These are phyloP conservation scores for Bungarus multicinctus DNA, from an alignment of 2,113 vertebrate species.

Conservation along the genomic window DNA sequence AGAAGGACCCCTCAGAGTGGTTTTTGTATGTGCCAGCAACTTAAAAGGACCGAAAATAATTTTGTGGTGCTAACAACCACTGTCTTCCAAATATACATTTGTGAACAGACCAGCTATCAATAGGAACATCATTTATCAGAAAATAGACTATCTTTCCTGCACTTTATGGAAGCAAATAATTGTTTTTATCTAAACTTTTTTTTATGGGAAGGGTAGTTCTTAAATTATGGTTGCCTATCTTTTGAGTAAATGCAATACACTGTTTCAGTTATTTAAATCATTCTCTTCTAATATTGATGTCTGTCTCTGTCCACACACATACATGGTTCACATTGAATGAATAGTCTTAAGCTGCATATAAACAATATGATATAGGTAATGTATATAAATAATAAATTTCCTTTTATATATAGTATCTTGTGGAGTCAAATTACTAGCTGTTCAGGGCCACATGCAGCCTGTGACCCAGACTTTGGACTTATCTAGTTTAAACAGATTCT, in stretches of 20 bases:
- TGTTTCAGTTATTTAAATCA: not conserved
- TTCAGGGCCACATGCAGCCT: not conserved
- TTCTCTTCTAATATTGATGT: not conserved
- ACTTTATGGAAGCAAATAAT: not conserved
- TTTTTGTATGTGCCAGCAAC: not conserved
- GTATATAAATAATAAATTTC: not conserved
- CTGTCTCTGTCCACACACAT: not conserved
- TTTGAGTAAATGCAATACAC: not conserved
- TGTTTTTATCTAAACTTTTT: not conserved
- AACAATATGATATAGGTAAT: not conserved
- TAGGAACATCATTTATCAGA: not conserved
- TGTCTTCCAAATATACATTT: not conserved
- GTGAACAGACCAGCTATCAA: not conserved
- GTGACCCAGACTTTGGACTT: not conserved
- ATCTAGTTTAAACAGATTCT: not conserved
- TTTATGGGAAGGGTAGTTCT: not conserved
- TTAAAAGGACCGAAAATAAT: not conserved
- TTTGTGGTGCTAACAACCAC: not conserved
- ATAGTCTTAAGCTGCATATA: not conserved
- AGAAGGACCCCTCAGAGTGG: not conserved
- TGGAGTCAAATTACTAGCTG: not conserved
- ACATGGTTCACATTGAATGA: not conserved
- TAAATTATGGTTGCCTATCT: not conserved
- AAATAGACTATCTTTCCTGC: not conserved
- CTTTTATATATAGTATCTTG: not conserved